phyloP scores from a whole-genome alignment of 2,888 invertebrate genomes.

The Drosophila kanekoi region DNA sequence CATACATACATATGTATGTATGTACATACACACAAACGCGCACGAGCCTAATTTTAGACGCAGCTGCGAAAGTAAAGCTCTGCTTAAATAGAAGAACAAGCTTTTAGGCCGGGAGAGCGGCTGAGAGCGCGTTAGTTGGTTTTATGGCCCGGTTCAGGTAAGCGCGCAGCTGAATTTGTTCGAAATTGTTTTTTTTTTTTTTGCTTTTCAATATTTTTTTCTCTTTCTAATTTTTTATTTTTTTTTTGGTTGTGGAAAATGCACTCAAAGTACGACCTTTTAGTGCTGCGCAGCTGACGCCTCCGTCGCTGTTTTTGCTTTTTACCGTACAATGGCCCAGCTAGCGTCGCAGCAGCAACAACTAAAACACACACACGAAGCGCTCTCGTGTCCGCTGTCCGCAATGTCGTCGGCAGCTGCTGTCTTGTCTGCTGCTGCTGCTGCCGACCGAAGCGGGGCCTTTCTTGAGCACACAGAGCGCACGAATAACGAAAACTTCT shows the following conservation, averaged over 20 bases:
- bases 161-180: conserved; percentile 12
- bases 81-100: conserved; percentile 30
- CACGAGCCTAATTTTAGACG: conserved; percentile 22
- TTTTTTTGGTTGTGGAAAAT: conserved; percentile 51
- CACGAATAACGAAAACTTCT: conserved; percentile 79
- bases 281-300: conserved; percentile 64
- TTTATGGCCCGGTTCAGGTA: conserved; percentile 28
- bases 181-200: conserved; percentile 7
- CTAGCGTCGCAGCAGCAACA: conserved; percentile 40
- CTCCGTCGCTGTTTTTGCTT: conserved; percentile 35
- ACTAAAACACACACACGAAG: conserved; percentile 33
- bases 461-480: conserved; percentile 67
- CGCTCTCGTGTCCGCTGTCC: conserved; percentile 47
- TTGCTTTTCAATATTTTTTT: conserved; percentile 6
- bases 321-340: conserved; percentile 58
- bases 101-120: conserved; percentile 18
- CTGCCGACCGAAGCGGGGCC: conserved; percentile 79
- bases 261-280: conserved; percentile 71
- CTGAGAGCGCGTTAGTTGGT: conserved; percentile 16
- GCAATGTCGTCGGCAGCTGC: conserved; percentile 55
- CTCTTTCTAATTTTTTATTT: conserved; percentile 14
- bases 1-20: no score
- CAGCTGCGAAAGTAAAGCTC: conserved; percentile 45
- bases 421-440: conserved; percentile 56
- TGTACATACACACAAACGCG: background rate